Evolutionary conservation across 2,888 invertebrate genomes (phyloP).

Genomic region (Emmelina monodactyla): DNA sequence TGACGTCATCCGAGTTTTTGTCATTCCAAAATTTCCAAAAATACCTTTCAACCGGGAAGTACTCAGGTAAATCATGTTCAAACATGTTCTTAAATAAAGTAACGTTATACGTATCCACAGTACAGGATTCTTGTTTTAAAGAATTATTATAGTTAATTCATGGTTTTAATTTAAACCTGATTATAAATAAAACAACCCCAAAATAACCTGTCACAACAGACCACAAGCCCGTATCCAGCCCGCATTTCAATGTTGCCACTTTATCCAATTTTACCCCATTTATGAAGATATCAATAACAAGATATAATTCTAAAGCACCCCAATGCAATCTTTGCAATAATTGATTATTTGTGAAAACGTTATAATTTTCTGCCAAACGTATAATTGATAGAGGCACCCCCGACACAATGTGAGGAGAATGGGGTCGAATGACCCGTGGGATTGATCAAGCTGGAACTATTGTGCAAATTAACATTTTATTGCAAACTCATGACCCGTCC

Average conservation of each 20-base stretch:
- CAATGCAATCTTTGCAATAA: slow-evolving; percentile 35
- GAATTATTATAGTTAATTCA: too few species aligned
- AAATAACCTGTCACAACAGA: slow-evolving; percentile 45
- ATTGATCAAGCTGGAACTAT: slow-evolving; percentile 14
- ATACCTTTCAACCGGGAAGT: too few species aligned
- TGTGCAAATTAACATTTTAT: too few species aligned
- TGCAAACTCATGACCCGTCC: too few species aligned
- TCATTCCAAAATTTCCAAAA: neutral
- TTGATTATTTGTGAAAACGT: slow-evolving; percentile 51
- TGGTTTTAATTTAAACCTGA: too few species aligned
- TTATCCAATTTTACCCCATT: slow-evolving; percentile 53
- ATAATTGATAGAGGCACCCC: slow-evolving; percentile 25
- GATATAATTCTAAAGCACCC: slow-evolving; percentile 43
- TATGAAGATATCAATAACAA: slow-evolving; percentile 61
- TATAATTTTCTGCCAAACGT: slow-evolving; percentile 36
- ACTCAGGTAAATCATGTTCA: too few species aligned
- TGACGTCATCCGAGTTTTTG: slow-evolving; percentile 24
- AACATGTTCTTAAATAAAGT: too few species aligned
- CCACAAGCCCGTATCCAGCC: slow-evolving; percentile 28
- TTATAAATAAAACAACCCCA: too few species aligned
- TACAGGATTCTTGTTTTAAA: too few species aligned
- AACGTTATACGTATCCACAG: too few species aligned
- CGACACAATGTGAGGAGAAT: slow-evolving; percentile 20
- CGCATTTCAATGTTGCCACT: slow-evolving; percentile 58
- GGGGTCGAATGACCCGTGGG: slow-evolving; percentile 15